These are phyloP conservation scores for Alsophila aescularia DNA, from an alignment of 2,888 invertebrate species.

Conservation along the genomic window DNA sequence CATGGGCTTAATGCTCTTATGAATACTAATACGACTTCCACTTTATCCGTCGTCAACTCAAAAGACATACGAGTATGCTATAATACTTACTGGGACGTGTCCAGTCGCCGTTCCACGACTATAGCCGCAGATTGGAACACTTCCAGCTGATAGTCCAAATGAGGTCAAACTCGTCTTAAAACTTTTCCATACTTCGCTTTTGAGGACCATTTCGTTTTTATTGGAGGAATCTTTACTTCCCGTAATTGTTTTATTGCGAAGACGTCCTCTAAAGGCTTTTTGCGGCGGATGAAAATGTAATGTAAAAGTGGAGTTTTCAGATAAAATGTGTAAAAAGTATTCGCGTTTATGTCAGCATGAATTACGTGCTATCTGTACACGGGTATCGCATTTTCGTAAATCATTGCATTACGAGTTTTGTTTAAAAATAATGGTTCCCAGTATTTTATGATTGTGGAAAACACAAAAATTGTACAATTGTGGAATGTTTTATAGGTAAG, in stretches of 20 bases:
- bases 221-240: conserved; percentile 34
- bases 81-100: conserved; percentile 48
- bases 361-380: conserved; percentile 20
- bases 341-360: conserved; percentile 25
- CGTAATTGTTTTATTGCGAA: conserved; percentile 28
- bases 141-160: conserved; percentile 72
- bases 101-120: conserved; percentile 61
- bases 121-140: conserved; percentile 66
- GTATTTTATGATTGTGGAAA: conserved; percentile 9
- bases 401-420: conserved; percentile 21
- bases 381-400: conserved; percentile 33
- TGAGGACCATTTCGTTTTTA: conserved; percentile 36
- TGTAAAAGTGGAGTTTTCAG: conserved; percentile 20
- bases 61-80: conserved; percentile 26
- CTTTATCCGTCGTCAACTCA: conserved; percentile 21
- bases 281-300: conserved; percentile 22
- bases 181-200: conserved; percentile 45
- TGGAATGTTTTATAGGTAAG: background rate
- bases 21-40: conserved; percentile 18
- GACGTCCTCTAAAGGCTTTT: conserved; percentile 16
- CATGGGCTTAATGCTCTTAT: no score
- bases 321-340: conserved; percentile 32
- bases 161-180: conserved; percentile 64
- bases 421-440: conserved; percentile 3
- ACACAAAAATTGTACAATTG: background rate